These are phyloP conservation scores for Decapterus maruadsi DNA, from an alignment of 2,797 vertebrate species.

Conservation along the genomic window DNA sequence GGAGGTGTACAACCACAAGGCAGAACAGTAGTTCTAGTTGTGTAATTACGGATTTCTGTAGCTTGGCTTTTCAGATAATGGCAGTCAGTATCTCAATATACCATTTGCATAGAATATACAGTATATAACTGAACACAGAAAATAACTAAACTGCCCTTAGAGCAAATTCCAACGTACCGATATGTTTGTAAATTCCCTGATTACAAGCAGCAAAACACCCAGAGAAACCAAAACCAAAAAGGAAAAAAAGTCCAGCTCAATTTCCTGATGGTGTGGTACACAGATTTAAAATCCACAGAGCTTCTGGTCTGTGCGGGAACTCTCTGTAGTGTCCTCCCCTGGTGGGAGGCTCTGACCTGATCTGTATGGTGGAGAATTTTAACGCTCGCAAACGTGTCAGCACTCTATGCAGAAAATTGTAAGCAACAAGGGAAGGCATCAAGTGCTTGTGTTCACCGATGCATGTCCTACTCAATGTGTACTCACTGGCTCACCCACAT, in stretches of 20 bases:
- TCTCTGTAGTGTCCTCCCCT: conserved; percentile 25
- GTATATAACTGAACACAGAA: too few species aligned
- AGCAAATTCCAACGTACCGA: not conserved
- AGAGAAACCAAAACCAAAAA: not conserved
- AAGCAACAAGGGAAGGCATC: not conserved
- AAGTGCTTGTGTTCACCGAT: conserved; percentile 17
- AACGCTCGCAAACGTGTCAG: not conserved
- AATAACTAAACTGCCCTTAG: not conserved
- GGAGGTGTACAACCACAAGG: too few species aligned
- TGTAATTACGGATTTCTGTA: not conserved
- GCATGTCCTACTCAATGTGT: conserved; percentile 23
- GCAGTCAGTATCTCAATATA: not conserved
- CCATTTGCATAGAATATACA: not conserved
- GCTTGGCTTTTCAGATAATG: not conserved
- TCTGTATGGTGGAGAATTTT: conserved; percentile 32
- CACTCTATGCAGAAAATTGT: not conserved
- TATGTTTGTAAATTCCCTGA: not conserved
- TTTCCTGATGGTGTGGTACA: not conserved
- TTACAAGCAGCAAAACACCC: not conserved
- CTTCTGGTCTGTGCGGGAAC: conserved; percentile 9
- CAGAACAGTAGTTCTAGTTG: too few species aligned
- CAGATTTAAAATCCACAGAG: conserved; percentile 12
- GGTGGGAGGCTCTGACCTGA: conserved; percentile 20
- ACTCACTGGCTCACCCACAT: conserved; percentile 1
- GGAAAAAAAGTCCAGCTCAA: not conserved